Evolutionary conservation across 1,140 invertebrate genomes (phyloP), one percentile per base, ranked within the genome.

Genomic region (Cyphomyrmex costatus): DNA sequence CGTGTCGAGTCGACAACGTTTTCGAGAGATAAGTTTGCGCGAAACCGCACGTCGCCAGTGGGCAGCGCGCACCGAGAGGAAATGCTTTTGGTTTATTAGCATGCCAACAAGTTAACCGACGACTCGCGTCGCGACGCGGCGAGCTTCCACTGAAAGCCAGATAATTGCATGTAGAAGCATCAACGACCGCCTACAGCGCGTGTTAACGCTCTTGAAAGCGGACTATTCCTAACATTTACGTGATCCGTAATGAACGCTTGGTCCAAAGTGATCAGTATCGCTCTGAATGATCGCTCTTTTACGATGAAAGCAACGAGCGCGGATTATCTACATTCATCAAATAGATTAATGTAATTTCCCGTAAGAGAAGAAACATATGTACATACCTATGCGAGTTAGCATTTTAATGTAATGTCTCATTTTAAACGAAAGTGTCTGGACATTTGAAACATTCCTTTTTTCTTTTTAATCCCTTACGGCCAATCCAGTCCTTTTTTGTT

Each of bases 11-110:
- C 36, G 10, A 42, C 10, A 42, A 42, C 60, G 83, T n/a, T 56
- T 42, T 42, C 63, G 63, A 65, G 83, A 68, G 76, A 85, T 80
- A 85, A 85, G 61, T 85, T 85, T 66, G 53, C 36, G 61, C 74
- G 74, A 85, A 85, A 77, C 61, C 30, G 51, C 79, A 58, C 19
- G 74, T 12, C n/a, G 14, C 24, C 65, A 27, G 36, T 27, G 73
- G 33, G 27, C 53, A 30, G 19, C 68, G 68, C 3, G 46, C 19
- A 36, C 33, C 10, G 58, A 53, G 51, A 61, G 51, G 46, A 58
- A 85, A 78, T 63, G 56, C 53, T 82, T 86, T 86, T 66, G 65
- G 65, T 68, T 85, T 86, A 86, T 86, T 58, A 86, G 36, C 66
- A 66, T 85, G 58, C 73, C 46, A 53, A 42, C 60, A 46, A 85